These are phyloP conservation scores for Ophion slaviceki DNA, from an alignment of 2,888 invertebrate species.

Conservation along the genomic window DNA sequence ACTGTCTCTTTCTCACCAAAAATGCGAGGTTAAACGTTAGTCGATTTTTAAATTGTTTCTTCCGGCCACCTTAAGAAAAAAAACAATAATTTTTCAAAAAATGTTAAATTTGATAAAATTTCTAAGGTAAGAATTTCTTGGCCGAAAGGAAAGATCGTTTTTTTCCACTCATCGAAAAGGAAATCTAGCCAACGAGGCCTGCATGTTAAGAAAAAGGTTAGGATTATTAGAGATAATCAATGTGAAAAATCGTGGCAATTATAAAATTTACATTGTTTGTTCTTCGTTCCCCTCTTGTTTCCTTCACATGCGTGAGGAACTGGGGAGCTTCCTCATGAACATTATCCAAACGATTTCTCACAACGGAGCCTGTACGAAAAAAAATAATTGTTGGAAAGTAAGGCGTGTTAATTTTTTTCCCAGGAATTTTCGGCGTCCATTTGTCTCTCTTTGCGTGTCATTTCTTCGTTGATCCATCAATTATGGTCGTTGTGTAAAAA, in stretches of 20 bases:
- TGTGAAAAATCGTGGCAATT: neutral
- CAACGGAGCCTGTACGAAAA: neutral
- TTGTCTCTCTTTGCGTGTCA: neutral
- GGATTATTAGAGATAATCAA: neutral
- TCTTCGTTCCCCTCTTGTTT: neutral
- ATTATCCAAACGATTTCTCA: neutral
- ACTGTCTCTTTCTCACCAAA: no score
- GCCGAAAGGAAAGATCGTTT: no score
- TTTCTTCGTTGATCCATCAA: conserved; percentile 3
- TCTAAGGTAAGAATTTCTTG: no score
- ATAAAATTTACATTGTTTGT: neutral
- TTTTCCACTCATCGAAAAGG: no score
- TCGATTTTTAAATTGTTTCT: no score
- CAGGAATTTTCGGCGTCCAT: neutral
- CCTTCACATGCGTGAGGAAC: neutral
- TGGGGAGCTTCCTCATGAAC: neutral
- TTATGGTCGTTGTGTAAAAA: neutral
- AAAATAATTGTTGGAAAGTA: neutral
- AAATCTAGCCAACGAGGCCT: neutral
- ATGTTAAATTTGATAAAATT: no score
- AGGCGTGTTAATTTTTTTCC: neutral
- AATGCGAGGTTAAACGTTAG: no score
- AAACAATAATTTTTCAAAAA: no score
- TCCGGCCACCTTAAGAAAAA: no score
- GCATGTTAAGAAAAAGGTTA: neutral